These are phyloP conservation scores for Xestia xanthographa DNA, from an alignment of 2,888 invertebrate genomes.

Conservation along the genomic window DNA sequence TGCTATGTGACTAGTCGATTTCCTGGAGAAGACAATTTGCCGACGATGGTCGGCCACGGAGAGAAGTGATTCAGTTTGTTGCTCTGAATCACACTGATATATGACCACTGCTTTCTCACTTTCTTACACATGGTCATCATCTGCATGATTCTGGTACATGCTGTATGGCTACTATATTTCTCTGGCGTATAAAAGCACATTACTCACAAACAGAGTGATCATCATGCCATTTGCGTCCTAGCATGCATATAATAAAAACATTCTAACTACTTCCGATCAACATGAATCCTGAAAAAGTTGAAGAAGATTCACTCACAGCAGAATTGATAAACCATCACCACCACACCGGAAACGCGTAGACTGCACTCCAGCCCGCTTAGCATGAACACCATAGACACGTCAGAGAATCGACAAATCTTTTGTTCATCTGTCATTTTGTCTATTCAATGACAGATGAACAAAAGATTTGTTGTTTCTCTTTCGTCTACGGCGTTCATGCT, in stretches of 20 bases:
- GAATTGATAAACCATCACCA: background rate
- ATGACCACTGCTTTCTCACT: background rate
- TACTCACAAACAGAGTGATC: background rate
- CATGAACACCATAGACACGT: no score
- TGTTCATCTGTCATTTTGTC: no score
- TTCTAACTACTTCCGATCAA: conserved; percentile 6
- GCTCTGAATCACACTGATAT: background rate
- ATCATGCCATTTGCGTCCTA: background rate
- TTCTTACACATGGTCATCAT: background rate
- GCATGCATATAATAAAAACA: conserved; percentile 19
- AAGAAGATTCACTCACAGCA: conserved; percentile 12
- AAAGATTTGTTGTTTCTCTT: no score
- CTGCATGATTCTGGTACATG: background rate
- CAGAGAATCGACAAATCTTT: no score
- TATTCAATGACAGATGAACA: no score
- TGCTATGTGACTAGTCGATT: background rate
- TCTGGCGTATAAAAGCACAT: background rate
- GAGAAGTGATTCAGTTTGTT: background rate
- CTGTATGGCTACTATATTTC: background rate
- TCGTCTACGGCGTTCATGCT: no score
- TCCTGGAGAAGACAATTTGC: no score
- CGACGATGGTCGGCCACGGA: background rate
- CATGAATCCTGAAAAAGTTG: background rate
- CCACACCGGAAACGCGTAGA: background rate
- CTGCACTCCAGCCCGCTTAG: no score